These are phyloP conservation scores for Pterocles burchelli DNA, from an alignment of 2,113 vertebrate species.

Conservation along the genomic window DNA sequence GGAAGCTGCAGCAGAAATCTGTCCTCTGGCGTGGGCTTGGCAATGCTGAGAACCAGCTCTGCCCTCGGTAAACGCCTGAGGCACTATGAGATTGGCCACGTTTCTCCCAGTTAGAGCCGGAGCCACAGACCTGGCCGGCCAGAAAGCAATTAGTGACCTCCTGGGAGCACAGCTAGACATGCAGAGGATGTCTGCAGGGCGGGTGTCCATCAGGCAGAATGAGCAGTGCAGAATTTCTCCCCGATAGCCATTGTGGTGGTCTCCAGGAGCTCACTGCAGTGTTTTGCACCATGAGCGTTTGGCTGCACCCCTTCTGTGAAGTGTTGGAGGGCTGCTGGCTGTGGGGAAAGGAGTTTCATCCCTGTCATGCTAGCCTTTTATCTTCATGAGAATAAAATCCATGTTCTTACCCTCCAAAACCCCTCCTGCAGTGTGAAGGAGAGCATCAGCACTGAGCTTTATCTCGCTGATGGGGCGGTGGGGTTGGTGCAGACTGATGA, in stretches of 20 bases:
- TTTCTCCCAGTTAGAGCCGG: not conserved
- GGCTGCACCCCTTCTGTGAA: not conserved
- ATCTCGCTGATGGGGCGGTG: not conserved
- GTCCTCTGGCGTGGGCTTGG: not conserved
- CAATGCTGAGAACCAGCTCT: not conserved
- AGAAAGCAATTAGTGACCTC: not conserved
- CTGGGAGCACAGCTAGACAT: not conserved
- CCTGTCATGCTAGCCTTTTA: not conserved
- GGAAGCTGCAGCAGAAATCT: not conserved
- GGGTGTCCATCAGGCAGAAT: not conserved
- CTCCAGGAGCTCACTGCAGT: not conserved
- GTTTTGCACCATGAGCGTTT: accelerated
- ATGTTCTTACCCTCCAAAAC: not conserved
- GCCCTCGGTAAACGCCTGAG: not conserved
- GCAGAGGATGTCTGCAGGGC: not conserved
- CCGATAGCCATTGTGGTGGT: not conserved
- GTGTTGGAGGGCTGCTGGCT: not conserved
- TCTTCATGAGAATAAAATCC: not conserved
- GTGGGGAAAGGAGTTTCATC: not conserved
- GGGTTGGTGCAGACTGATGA: not conserved
- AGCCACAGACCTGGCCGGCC: not conserved
- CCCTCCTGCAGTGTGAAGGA: accelerated
- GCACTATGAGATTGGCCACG: not conserved
- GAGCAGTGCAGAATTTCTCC: not conserved
- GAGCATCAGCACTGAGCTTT: accelerated